phyloP scores from a whole-genome alignment of 2,888 invertebrate species.

The Seira musarum region DNA sequence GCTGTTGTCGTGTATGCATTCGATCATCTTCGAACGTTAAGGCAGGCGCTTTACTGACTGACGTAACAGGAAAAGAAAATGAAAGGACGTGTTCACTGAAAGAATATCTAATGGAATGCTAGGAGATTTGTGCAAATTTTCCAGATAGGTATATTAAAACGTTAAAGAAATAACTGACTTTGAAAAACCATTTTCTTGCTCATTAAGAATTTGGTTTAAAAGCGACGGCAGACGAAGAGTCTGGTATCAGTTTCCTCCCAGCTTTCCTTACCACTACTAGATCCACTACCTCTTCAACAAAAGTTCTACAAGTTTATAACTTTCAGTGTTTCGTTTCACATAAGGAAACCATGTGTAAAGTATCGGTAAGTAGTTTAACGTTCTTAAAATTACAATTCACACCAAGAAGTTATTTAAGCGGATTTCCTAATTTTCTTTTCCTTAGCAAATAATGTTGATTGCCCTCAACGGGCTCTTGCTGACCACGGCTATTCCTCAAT shows the following conservation, averaged over 20 bases:
- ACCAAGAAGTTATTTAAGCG: neutral
- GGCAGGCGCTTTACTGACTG: neutral
- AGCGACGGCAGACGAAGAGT: neutral
- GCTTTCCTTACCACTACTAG: neutral
- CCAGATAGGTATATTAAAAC: neutral
- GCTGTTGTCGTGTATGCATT: no score
- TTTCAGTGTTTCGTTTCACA: neutral
- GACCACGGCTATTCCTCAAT: slow-evolving; percentile 41
- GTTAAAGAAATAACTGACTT: neutral
- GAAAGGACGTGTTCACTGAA: no score
- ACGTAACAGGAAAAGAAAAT: neutral
- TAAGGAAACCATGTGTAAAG: slow-evolving; percentile 26
- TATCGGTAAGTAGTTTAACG: slow-evolving; percentile 39
- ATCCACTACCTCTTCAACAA: no score
- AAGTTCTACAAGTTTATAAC: no score
- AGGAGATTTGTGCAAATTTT: neutral
- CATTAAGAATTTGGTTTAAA: neutral
- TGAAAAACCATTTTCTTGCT: neutral
- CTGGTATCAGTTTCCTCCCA: neutral
- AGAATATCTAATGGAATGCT: neutral
- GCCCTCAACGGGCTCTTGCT: slow-evolving; percentile 37
- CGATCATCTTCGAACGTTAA: neutral
- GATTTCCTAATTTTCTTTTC: neutral
- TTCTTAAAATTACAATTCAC: slow-evolving; percentile 6
- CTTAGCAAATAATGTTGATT: slow-evolving; percentile 25